Conservation (phyloP, 2,113 vertebrate genomes). For the Phrynocephalus versicolor region DNA sequence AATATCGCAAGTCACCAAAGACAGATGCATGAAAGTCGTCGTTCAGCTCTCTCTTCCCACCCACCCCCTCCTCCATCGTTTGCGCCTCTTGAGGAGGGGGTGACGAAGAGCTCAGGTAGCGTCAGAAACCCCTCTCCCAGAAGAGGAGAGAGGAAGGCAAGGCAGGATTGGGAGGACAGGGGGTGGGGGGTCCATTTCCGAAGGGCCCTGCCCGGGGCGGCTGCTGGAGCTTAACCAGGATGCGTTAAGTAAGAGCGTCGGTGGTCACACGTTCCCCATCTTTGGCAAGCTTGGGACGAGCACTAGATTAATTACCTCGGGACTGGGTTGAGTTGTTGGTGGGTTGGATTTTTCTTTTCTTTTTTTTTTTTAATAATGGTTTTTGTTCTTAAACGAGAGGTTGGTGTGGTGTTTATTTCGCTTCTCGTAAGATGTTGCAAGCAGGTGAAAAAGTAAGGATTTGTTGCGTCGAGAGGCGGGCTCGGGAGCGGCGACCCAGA, state of each 20-base stretch:
- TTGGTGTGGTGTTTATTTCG: conserved; percentile 16
- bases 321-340: conserved; percentile 37
- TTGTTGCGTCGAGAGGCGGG: conserved; percentile 39
- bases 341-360: not conserved
- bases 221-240: not conserved
- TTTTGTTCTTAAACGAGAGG: conserved; percentile 29
- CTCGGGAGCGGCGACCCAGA: not conserved
- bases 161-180: too few relatives aligned
- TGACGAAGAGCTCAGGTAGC: conserved; percentile 47
- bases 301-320: conserved; percentile 46
- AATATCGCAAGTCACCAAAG: not conserved
- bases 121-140: conserved; percentile 47
- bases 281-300: conserved; percentile 69
- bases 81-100: conserved; percentile 21
- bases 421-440: conserved; percentile 47
- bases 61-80: not conserved
- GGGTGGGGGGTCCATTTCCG: too few relatives aligned
- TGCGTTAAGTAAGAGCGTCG: conserved; percentile 53
- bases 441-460: conserved; percentile 59
- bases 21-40: conserved; percentile 36
- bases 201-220: too few relatives aligned
- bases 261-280: conserved; percentile 58
- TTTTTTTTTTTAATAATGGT: conserved; percentile 20
- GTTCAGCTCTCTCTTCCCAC: conserved; percentile 1
- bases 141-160: conserved; percentile 51